These are phyloP conservation scores for Cydia strobilella DNA, from an alignment of 1,140 invertebrate species.

Conservation along the genomic window DNA sequence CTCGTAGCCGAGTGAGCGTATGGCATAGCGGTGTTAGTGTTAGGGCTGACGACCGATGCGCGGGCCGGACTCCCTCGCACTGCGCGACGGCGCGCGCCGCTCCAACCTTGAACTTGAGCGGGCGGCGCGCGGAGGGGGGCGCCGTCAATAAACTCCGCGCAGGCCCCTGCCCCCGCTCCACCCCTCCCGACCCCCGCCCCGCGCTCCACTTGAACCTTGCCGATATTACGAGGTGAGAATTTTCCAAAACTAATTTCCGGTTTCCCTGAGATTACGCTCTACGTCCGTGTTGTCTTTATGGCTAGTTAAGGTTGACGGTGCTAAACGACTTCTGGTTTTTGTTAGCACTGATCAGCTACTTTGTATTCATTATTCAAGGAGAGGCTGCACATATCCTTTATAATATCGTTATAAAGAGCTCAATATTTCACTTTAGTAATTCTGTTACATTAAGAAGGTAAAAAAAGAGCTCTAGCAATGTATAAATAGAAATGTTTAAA, in stretches of 20 bases:
- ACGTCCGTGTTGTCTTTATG: background rate
- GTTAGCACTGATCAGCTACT: background rate
- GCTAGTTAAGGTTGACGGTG: background rate
- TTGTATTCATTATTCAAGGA: background rate
- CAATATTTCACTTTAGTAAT: too few relatives aligned
- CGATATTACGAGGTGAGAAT: conserved; percentile 47
- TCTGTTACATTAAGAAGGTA: too few relatives aligned
- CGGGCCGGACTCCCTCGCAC: conserved; percentile 79
- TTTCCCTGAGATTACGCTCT: conserved; percentile 25
- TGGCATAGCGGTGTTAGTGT: conserved; percentile 74
- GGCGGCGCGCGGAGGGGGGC: conserved; percentile 54
- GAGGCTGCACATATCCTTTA: too few relatives aligned
- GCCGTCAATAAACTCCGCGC: conserved; percentile 78
- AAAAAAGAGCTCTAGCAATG: too few relatives aligned
- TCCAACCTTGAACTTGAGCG: conserved; percentile 87
- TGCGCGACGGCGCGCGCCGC: conserved; percentile 83
- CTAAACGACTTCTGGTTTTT: background rate
- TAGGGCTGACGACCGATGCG: conserved; percentile 80
- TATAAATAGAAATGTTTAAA: too few relatives aligned
- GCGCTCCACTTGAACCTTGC: conserved; percentile 40
- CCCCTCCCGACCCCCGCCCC: conserved; percentile 39
- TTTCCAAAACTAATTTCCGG: conserved; percentile 37
- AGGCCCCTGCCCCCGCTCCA: conserved; percentile 67
- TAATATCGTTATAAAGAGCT: too few relatives aligned
- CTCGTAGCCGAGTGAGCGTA: conserved; percentile 63